Evolutionary conservation across 2,888 invertebrate species (phyloP).

Genomic region (Rapana venosa): DNA sequence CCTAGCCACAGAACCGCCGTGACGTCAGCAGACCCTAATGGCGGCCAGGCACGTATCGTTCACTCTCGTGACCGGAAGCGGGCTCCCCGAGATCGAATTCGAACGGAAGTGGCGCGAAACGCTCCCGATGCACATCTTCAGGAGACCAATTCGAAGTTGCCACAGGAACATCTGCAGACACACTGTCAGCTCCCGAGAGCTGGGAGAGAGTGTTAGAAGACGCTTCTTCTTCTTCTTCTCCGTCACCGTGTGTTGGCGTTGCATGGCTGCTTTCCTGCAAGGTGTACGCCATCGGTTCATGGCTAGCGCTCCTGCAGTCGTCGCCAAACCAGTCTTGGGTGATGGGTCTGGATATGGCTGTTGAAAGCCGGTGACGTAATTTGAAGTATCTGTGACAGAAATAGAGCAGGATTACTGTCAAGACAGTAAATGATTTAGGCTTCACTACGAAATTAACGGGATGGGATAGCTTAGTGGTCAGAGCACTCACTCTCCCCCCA

Average conservation of each 20-base stretch:
- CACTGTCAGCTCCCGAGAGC: background rate
- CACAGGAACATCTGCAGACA: background rate
- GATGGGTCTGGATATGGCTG: background rate
- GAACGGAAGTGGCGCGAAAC: slow-evolving; percentile 13
- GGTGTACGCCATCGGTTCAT: background rate
- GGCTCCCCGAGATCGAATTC: background rate
- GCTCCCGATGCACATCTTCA: background rate
- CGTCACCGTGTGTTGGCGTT: too few species aligned
- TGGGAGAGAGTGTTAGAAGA: background rate
- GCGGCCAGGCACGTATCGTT: background rate
- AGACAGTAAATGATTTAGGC: too few species aligned
- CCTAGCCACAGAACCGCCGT: too few species aligned
- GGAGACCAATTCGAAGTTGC: background rate
- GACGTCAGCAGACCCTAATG: background rate
- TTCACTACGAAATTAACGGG: too few species aligned
- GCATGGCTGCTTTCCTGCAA: too few species aligned
- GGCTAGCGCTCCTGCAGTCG: background rate
- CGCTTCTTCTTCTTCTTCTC: too few species aligned
- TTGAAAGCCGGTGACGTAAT: background rate
- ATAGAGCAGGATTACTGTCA: background rate
- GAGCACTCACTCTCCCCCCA: too few species aligned
- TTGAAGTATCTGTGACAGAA: slow-evolving; percentile 36
- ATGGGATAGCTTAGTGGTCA: too few species aligned
- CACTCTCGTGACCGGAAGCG: slow-evolving; percentile 13
- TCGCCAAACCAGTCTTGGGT: slow-evolving; percentile 31